Evolutionary conservation across 1,140 invertebrate species (phyloP).

Genomic region (Rhopalosiphum padi): DNA sequence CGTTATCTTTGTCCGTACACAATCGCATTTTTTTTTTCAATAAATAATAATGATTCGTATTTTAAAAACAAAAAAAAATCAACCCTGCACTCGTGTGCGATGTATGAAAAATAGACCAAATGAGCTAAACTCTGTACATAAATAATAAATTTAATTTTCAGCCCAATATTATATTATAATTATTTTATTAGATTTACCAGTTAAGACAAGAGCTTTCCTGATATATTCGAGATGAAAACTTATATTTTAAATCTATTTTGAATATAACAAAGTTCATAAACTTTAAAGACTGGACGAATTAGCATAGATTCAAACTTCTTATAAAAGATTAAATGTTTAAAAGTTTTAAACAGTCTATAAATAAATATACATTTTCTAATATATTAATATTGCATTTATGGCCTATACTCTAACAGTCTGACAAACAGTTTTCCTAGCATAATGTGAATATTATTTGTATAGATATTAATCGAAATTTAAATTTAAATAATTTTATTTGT

Average conservation of each 20-base stretch:
- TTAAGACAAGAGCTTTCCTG: neutral
- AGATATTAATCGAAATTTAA: no score
- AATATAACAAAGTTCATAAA: neutral
- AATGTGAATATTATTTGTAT: neutral
- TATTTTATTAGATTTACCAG: neutral
- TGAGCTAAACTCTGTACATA: neutral
- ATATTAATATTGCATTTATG: neutral
- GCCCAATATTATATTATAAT: neutral
- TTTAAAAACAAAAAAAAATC: neutral
- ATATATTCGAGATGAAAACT: neutral
- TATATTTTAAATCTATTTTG: conserved; percentile 9
- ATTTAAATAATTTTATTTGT: neutral
- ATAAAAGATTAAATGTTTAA: conserved; percentile 12
- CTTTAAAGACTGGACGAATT: neutral
- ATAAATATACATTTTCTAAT: neutral
- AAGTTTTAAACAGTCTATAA: conserved; percentile 2
- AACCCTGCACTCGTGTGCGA: neutral
- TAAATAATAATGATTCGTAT: neutral
- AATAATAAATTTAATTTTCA: neutral
- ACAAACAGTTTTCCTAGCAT: neutral
- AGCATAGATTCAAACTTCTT: neutral
- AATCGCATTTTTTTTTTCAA: neutral
- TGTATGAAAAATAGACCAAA: neutral
- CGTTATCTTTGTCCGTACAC: neutral
- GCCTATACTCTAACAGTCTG: neutral